Percentiles rank a stretch among this genome's conserved stretches.
These are phyloP conservation scores for Tenthredo mesomela DNA, from an alignment of 2,888 invertebrate species.

Conservation along the genomic window DNA sequence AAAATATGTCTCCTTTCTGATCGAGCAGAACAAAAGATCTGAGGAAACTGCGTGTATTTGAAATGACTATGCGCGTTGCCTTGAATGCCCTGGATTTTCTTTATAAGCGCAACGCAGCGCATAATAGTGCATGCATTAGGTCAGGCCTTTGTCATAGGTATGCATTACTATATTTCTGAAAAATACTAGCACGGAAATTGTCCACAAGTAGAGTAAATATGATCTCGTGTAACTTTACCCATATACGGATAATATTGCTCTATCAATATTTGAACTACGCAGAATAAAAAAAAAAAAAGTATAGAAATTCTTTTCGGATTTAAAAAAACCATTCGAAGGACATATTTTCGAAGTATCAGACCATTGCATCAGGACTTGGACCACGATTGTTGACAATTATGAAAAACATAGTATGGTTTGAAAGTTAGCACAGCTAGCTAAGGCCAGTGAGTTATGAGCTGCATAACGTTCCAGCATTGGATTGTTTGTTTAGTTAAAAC, in stretches of 20 bases:
- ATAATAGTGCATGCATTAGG: not conserved
- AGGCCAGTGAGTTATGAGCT: not conserved
- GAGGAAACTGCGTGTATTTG: not conserved
- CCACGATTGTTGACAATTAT: not conserved
- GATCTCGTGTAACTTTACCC: not conserved
- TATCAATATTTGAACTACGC: too few species aligned
- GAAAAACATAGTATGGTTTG: not conserved
- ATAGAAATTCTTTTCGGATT: not conserved
- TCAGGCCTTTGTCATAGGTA: not conserved
- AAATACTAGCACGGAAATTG: not conserved
- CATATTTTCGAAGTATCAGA: not conserved
- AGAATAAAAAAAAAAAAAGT: too few species aligned
- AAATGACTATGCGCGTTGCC: not conserved
- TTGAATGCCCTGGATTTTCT: not conserved
- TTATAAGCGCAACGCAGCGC: not conserved
- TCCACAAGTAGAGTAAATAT: not conserved
- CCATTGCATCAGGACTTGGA: not conserved
- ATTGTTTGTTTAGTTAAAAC: not conserved
- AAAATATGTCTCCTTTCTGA: not conserved
- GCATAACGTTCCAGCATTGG: not conserved
- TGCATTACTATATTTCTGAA: not conserved
- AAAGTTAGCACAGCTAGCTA: not conserved
- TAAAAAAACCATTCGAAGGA: not conserved
- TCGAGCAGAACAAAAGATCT: slow-evolving; percentile 2
- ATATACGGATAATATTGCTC: too few species aligned